Conservation (phyloP, 2,888 invertebrate species). For the Acanthosepion pharaonis region DNA sequence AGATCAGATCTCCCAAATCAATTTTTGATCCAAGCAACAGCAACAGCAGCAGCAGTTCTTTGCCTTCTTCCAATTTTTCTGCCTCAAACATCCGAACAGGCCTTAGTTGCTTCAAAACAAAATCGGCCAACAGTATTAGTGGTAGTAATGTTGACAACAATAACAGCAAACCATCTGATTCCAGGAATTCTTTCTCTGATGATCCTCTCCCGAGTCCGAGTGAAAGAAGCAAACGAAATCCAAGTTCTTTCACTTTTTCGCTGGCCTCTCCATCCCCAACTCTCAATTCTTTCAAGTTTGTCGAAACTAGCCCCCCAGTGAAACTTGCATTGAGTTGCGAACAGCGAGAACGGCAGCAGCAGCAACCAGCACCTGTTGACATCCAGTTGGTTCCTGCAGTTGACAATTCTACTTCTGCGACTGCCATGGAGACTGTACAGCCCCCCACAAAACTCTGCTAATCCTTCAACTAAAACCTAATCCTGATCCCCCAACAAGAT, state of each 20-base stretch:
- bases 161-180: background rate
- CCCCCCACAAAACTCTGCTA: background rate
- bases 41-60: slow-evolving; percentile 51
- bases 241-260: slow-evolving; percentile 65
- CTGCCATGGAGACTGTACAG: slow-evolving; percentile 24
- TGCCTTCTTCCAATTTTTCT: slow-evolving; percentile 47
- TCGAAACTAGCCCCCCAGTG: slow-evolving; percentile 55
- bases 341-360: slow-evolving; percentile 34
- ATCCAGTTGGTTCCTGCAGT: slow-evolving; percentile 47
- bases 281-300: slow-evolving; percentile 64
- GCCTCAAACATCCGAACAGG: slow-evolving; percentile 25
- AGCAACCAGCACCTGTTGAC: slow-evolving; percentile 44
- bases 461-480: background rate
- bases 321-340: slow-evolving; percentile 42
- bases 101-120: slow-evolving; percentile 49
- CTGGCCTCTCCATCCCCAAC: slow-evolving; percentile 64
- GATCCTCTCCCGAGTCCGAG: slow-evolving; percentile 57
- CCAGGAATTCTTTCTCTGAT: slow-evolving; percentile 63
- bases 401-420: background rate
- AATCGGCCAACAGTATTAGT: slow-evolving; percentile 51
- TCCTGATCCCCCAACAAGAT: background rate
- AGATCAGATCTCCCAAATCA: slow-evolving; percentile 64
- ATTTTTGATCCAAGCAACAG: slow-evolving; percentile 52
- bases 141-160: slow-evolving; percentile 52
- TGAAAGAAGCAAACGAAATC: background rate